These are phyloP conservation scores for Cataglyphis altisquamis DNA, from an alignment of 2,888 invertebrate genomes.

Conservation along the genomic window DNA sequence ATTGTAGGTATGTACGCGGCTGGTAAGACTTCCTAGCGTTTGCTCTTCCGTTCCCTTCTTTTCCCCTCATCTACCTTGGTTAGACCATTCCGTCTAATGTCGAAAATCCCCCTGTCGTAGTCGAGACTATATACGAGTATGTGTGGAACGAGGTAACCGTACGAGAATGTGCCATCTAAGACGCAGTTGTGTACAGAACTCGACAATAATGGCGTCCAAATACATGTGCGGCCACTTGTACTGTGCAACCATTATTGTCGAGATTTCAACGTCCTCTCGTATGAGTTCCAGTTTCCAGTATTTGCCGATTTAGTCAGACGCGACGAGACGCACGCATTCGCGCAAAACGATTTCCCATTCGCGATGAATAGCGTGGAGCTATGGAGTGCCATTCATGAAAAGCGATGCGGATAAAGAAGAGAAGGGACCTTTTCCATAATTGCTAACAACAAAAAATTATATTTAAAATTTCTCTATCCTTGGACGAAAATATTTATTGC, in stretches of 20 bases:
- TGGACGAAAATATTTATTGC: background rate
- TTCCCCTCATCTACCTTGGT: background rate
- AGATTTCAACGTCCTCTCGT: constrained; percentile 43
- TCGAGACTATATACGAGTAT: constrained; percentile 3
- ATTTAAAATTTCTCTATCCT: too few species aligned
- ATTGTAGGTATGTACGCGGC: background rate
- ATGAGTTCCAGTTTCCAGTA: constrained; percentile 46
- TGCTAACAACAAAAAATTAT: background rate
- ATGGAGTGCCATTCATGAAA: background rate
- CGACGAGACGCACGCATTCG: constrained; percentile 35
- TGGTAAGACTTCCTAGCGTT: background rate
- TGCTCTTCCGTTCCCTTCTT: constrained; percentile 18
- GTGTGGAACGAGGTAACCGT: constrained; percentile 32
- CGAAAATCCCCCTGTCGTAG: constrained; percentile 34
- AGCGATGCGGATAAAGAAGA: background rate
- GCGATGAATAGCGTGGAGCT: constrained; percentile 9
- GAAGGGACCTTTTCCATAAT: background rate
- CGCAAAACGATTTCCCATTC: constrained; percentile 49
- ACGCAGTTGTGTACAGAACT: constrained; percentile 47
- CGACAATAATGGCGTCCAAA: constrained; percentile 53
- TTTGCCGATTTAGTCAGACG: constrained; percentile 46
- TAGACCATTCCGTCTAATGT: constrained; percentile 21
- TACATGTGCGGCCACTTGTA: constrained; percentile 46
- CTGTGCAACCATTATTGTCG: constrained; percentile 46
- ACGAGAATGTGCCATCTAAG: constrained; percentile 42